These are phyloP conservation scores for Diachasma alloeum DNA, from an alignment of 1,140 invertebrate genomes.

Conservation along the genomic window DNA sequence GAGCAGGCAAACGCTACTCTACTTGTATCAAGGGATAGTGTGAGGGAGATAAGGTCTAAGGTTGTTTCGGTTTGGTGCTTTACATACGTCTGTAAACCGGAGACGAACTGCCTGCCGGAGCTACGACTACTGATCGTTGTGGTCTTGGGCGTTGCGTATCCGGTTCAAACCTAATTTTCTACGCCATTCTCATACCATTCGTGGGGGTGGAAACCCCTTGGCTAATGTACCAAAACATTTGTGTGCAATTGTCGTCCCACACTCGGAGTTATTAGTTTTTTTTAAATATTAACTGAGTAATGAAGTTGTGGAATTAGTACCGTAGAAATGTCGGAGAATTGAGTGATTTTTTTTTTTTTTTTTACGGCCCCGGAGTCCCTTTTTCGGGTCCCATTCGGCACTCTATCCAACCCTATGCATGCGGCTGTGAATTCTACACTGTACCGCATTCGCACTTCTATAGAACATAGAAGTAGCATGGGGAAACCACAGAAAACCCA, in stretches of 20 bases:
- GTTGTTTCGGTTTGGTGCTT: conserved; percentile 61
- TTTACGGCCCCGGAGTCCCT: too few relatives aligned
- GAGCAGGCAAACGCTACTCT: conserved; percentile 34
- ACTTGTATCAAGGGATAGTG: conserved; percentile 1
- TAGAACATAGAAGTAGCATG: too few relatives aligned
- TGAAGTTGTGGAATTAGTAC: too few relatives aligned
- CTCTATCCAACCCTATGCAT: too few relatives aligned
- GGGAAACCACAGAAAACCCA: too few relatives aligned
- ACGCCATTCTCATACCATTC: background rate
- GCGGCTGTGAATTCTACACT: too few relatives aligned
- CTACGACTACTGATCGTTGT: conserved; percentile 64
- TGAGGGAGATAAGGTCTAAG: conserved; percentile 45
- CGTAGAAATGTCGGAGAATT: too few relatives aligned
- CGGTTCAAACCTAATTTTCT: conserved; percentile 33
- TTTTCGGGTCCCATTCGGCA: too few relatives aligned
- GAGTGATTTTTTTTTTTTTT: too few relatives aligned
- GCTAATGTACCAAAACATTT: background rate
- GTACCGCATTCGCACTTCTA: too few relatives aligned
- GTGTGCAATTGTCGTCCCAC: background rate
- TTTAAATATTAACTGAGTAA: too few relatives aligned
- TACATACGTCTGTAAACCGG: conserved; percentile 64
- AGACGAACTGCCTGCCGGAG: conserved; percentile 64
- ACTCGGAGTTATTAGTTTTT: background rate
- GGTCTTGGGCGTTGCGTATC: conserved; percentile 49
- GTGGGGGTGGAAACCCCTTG: background rate